Percentiles rank a stretch among this genome's conserved stretches.
Evolutionary conservation across 2,888 invertebrate species (phyloP).

Genomic region (Cecidostiba fungosa): DNA sequence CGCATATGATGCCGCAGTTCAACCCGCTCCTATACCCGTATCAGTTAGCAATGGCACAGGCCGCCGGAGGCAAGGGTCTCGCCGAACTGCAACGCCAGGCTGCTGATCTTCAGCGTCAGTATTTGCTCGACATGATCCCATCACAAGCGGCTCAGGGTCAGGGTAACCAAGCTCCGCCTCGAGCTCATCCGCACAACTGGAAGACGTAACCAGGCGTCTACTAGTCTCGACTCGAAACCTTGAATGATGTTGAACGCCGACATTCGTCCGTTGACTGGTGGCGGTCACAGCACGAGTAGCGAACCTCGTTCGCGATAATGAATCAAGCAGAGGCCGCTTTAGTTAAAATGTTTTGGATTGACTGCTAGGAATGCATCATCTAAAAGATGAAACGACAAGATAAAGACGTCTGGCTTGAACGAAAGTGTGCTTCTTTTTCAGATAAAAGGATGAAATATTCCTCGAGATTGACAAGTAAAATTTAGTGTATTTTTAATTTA

Average conservation of each 20-base stretch:
- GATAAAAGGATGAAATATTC: not conserved
- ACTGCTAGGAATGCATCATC: constrained; percentile 28
- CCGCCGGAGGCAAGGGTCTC: constrained; percentile 82
- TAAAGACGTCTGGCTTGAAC: constrained; percentile 30
- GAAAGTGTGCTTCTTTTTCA: constrained; percentile 60
- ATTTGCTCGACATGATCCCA: constrained; percentile 97
- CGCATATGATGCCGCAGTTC: constrained; percentile 93
- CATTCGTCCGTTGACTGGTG: not conserved
- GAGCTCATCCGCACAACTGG: constrained; percentile 82
- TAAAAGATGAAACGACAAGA: not conserved
- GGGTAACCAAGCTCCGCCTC: constrained; percentile 78
- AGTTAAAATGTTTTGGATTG: constrained; percentile 29
- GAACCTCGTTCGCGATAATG: constrained; percentile 6
- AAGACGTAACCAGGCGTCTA: constrained; percentile 82
- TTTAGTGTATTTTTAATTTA: constrained; percentile 62
- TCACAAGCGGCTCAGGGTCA: constrained; percentile 81
- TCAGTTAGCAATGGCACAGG: constrained; percentile 93
- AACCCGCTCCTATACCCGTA: constrained; percentile 93
- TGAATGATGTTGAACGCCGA: constrained; percentile 14
- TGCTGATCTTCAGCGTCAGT: constrained; percentile 95
- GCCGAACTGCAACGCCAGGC: constrained; percentile 91
- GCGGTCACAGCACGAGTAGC: constrained; percentile 20
- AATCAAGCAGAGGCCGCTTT: not conserved
- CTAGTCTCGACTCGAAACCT: constrained; percentile 38
- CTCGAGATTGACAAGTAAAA: constrained; percentile 46